A percentile compares a stretch with the other conserved stretches of the same genome.
Evolutionary conservation across 1,140 invertebrate genomes (phyloP).

Genomic region (Brachionus koreanus): DNA sequence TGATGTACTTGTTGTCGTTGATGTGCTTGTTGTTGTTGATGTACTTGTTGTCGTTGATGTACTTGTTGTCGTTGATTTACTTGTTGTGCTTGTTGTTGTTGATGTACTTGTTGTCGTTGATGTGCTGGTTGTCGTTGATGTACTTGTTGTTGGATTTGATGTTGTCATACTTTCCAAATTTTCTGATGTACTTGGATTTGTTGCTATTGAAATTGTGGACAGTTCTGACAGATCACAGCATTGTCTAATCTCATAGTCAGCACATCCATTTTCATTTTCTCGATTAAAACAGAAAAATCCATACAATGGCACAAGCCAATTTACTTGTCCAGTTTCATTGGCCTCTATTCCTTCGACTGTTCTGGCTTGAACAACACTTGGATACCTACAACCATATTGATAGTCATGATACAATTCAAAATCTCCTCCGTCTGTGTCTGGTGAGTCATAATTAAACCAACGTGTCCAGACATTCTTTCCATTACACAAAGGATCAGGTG

Average conservation of each 20-base stretch:
- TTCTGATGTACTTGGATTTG: background rate
- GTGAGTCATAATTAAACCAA: slow-evolving; percentile 9
- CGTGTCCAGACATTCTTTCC: slow-evolving; percentile 14
- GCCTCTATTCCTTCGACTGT: background rate
- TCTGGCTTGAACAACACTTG: background rate
- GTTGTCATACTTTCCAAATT: background rate
- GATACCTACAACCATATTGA: slow-evolving; percentile 1
- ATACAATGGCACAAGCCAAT: background rate
- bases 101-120: background rate
- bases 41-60: background rate
- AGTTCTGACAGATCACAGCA: background rate
- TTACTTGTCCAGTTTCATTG: background rate
- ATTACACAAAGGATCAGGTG: slow-evolving; percentile 16
- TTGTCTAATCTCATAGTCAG: slow-evolving; percentile 25
- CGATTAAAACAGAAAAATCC: slow-evolving; percentile 34
- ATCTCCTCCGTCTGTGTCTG: slow-evolving; percentile 25
- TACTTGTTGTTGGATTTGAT: background rate
- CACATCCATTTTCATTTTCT: slow-evolving; percentile 1
- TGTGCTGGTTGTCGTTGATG: background rate
- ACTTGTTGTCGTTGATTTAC: background rate
- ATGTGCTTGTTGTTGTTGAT: background rate
- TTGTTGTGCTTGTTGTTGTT: background rate
- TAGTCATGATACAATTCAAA: background rate
- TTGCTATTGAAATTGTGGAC: background rate
- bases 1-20: background rate